These are phyloP conservation scores for Chondrosia reniformis DNA, from an alignment of 37 sponge, comb jelly and placozoan genomes.

Conservation along the genomic window DNA sequence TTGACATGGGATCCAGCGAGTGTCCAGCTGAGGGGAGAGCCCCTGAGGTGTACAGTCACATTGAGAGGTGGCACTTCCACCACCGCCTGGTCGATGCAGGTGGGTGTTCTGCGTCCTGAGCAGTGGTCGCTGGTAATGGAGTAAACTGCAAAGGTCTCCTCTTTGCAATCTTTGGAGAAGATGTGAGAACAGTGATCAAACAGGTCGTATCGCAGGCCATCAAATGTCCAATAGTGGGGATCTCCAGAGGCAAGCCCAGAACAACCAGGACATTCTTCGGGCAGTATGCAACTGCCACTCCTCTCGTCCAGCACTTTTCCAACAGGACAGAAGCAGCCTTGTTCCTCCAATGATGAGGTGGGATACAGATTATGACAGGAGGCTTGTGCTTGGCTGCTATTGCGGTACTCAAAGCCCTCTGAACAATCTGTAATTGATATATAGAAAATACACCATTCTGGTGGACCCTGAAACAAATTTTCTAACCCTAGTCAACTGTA, in stretches of 20 bases:
- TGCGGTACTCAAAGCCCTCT: neutral
- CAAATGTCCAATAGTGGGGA: neutral
- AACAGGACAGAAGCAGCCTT: neutral
- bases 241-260: neutral
- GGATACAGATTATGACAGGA: neutral
- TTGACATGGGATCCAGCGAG: too few species aligned
- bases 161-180: constrained; percentile 7
- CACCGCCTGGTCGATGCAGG: constrained; percentile 1
- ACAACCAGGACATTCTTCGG: neutral
- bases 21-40: too few species aligned
- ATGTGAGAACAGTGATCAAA: constrained; percentile 17
- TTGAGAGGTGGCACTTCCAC: neutral
- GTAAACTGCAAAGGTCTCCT: neutral
- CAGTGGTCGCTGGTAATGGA: neutral
- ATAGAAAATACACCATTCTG: too few species aligned
- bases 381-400: neutral
- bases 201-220: neutral
- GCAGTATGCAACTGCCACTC: neutral
- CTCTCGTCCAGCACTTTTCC: neutral
- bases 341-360: neutral
- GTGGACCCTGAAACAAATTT: too few species aligned
- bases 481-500: too few species aligned
- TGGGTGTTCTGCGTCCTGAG: neutral
- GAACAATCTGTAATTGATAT: neutral
- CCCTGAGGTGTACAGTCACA: too few species aligned